Percentiles rank a stretch among this genome's conserved stretches.
Conservation (phyloP, 64 coral and sea anemone genomes). For the Porites australiensis region DNA sequence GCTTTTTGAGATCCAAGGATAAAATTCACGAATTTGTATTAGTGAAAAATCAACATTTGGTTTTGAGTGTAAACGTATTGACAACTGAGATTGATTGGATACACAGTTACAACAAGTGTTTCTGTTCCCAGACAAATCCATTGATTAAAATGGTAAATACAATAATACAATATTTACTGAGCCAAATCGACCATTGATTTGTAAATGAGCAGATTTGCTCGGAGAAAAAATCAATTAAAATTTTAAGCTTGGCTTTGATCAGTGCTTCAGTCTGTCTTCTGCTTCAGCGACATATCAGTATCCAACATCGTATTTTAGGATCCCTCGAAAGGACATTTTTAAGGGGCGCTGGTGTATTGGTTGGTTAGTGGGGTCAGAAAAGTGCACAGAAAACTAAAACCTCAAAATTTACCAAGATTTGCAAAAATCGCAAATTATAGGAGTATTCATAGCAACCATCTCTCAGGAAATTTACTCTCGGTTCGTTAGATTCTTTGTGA, state of each 20-base stretch:
- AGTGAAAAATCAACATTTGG: background rate
- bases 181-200: background rate
- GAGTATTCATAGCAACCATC: too few relatives aligned
- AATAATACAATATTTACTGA: background rate
- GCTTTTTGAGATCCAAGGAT: too few relatives aligned
- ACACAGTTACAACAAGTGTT: background rate
- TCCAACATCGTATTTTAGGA: too few relatives aligned
- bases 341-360: too few relatives aligned
- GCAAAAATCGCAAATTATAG: too few relatives aligned
- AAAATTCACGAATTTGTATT: background rate
- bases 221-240: background rate
- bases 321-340: too few relatives aligned
- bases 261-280: background rate
- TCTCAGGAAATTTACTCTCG: too few relatives aligned
- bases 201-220: background rate
- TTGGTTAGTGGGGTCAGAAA: too few relatives aligned
- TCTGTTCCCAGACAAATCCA: slow-evolving; percentile 6
- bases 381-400: too few relatives aligned
- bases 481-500: too few relatives aligned
- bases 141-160: slow-evolving; percentile 28
- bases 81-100: background rate
- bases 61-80: background rate
- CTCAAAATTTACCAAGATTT: too few relatives aligned
- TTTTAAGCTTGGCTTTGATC: background rate
- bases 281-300: too few relatives aligned